phyloP scores from a whole-genome alignment of 2,888 invertebrate genomes.

The Drosophila prostipennis region DNA sequence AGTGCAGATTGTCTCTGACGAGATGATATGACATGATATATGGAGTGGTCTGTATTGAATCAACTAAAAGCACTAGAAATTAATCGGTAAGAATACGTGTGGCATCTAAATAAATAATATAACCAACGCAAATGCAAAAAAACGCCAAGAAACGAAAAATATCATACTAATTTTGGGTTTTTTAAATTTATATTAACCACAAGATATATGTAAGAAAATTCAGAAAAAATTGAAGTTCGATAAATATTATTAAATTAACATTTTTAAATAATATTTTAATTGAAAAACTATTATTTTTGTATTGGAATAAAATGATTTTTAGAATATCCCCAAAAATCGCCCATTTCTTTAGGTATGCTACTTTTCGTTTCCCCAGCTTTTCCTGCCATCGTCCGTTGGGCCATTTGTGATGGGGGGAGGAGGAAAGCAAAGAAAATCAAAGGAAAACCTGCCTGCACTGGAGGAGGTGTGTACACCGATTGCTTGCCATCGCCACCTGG shows the following conservation, averaged over 20 bases:
- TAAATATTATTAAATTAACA: too few species aligned
- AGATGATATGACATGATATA: not conserved
- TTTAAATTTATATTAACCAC: too few species aligned
- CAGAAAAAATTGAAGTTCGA: too few species aligned
- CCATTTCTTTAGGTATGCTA: not conserved
- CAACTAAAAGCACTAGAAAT: conserved; percentile 44
- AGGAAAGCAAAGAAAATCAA: conserved; percentile 35
- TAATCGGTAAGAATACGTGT: conserved; percentile 35
- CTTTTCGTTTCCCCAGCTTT: conserved; percentile 13
- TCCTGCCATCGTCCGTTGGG: conserved; percentile 7
- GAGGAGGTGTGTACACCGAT: conserved; percentile 63
- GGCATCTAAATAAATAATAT: conserved; percentile 24
- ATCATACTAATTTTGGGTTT: not conserved
- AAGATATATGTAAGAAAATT: too few species aligned
- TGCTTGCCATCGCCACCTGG: conserved; percentile 58
- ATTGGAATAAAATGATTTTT: too few species aligned
- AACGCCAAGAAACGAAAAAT: conserved; percentile 13
- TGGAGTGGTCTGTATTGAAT: conserved; percentile 19
- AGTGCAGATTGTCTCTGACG: conserved; percentile 16
- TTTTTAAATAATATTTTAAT: too few species aligned
- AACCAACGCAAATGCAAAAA: conserved; percentile 12
- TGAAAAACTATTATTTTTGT: too few species aligned
- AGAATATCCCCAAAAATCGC: too few species aligned
- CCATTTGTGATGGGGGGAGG: conserved; percentile 40
- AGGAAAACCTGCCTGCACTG: conserved; percentile 76